These are phyloP conservation scores for Petrocephalus zakoni DNA, from an alignment of 2,113 vertebrate species.

Conservation along the genomic window DNA sequence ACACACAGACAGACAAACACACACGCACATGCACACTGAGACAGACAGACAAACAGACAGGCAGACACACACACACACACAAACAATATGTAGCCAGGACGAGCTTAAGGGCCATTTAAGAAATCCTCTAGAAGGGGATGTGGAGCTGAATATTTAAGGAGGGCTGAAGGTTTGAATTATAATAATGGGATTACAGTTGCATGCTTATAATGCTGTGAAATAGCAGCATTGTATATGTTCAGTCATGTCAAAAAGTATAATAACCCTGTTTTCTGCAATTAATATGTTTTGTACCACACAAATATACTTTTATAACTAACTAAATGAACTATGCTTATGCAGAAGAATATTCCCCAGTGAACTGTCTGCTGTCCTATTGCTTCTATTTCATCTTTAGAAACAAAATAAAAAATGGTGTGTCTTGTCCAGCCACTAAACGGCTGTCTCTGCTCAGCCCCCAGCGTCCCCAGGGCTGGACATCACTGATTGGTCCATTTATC, in stretches of 20 bases:
- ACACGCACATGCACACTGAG: too few relatives aligned
- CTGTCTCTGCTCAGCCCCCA: conserved; percentile 60
- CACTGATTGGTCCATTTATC: conserved; percentile 63
- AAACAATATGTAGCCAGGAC: background rate
- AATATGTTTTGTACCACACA: background rate
- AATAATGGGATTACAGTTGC: background rate
- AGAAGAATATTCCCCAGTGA: background rate
- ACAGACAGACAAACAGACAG: too few relatives aligned
- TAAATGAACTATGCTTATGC: background rate
- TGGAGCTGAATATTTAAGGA: background rate
- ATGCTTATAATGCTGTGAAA: background rate
- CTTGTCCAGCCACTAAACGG: conserved; percentile 69
- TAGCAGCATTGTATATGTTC: background rate
- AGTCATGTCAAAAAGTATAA: background rate
- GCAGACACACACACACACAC: background rate
- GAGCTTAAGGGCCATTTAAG: background rate
- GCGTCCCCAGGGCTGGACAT: conserved; percentile 64
- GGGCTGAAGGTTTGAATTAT: background rate
- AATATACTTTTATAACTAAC: background rate
- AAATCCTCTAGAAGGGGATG: background rate
- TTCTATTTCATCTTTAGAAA: conserved; percentile 46
- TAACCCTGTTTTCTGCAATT: background rate
- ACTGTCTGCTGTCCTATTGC: conserved; percentile 28
- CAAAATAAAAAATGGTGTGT: conserved; percentile 66
- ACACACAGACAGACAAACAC: too few relatives aligned